A percentile compares a stretch with the other conserved stretches of the same genome.
phyloP scores from a whole-genome alignment of 2,113 vertebrate species.

The Prolemur simus region DNA sequence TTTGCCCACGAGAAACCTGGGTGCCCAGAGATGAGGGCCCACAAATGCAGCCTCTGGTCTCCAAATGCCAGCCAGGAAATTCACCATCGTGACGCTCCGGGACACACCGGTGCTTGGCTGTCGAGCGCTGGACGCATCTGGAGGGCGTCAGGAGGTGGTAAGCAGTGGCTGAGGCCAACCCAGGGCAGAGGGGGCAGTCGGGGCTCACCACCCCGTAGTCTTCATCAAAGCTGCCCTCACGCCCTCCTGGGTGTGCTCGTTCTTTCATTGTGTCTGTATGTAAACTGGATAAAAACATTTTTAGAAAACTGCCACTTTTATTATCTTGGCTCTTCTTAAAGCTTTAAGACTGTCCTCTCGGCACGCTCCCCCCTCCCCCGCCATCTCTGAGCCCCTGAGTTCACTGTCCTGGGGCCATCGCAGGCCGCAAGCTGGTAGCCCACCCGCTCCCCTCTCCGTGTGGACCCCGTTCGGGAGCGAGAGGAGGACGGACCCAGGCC shows the following conservation, averaged over 20 bases:
- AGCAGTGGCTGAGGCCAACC: not conserved
- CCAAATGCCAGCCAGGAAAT: not conserved
- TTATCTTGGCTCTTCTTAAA: not conserved
- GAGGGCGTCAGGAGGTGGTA: not conserved
- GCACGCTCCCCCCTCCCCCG: not conserved
- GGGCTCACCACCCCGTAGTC: not conserved
- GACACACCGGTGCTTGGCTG: not conserved
- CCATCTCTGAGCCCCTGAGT: not conserved
- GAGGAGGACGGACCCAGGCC: not conserved
- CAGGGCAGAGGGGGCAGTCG: not conserved
- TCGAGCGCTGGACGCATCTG: not conserved
- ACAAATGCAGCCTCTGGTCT: not conserved
- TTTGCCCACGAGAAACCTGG: not conserved
- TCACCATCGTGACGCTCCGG: not conserved
- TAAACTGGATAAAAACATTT: not conserved
- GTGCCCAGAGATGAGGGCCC: not conserved
- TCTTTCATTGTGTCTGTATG: not conserved
- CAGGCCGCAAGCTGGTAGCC: not conserved
- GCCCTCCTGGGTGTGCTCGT: not conserved
- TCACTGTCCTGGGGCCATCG: not conserved
- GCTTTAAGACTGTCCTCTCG: not conserved
- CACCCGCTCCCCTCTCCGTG: no score
- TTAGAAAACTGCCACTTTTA: constrained; percentile 5
- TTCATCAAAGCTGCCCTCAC: not conserved
- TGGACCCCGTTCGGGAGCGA: not conserved